Evolutionary conservation across 2,113 vertebrate genomes (phyloP).

Genomic region (Oreochromis tanganicae): DNA sequence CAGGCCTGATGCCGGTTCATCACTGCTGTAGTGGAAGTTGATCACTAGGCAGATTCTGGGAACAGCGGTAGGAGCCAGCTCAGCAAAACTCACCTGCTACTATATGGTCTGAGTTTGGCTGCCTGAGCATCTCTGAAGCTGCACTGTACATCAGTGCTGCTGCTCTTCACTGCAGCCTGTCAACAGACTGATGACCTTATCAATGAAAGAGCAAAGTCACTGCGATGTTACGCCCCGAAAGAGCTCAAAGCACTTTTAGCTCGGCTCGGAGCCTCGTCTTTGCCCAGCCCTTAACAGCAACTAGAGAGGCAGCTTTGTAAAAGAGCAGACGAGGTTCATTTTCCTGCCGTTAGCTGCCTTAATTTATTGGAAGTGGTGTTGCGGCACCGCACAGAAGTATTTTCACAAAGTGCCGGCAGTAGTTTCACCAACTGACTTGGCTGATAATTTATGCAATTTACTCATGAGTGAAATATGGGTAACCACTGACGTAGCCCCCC

Average conservation of each 20-base stretch:
- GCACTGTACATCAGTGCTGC: conserved; percentile 33
- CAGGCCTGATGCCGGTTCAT: conserved; percentile 45
- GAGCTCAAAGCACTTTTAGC: conserved; percentile 4
- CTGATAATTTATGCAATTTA: conserved; percentile 21
- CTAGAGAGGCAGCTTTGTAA: neutral
- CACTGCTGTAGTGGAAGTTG: conserved; percentile 59
- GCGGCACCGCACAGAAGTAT: conserved; percentile 24
- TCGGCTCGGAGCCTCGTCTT: neutral
- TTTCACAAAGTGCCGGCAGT: conserved; percentile 11
- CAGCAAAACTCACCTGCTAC: conserved; percentile 69
- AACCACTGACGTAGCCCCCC: neutral
- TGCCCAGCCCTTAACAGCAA: neutral
- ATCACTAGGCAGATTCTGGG: conserved; percentile 70
- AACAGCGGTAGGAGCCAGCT: conserved; percentile 64
- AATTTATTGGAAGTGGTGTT: conserved; percentile 38
- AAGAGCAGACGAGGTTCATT: neutral
- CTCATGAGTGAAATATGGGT: conserved; percentile 5
- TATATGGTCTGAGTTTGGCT: conserved; percentile 48
- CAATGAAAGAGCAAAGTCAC: conserved; percentile 70
- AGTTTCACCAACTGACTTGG: conserved; percentile 10
- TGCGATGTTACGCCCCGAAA: conserved; percentile 15
- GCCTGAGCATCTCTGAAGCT: conserved; percentile 38
- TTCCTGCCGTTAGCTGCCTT: conserved; percentile 25
- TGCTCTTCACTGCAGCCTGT: conserved; percentile 53
- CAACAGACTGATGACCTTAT: conserved; percentile 68